Evolutionary conservation across 23 tunicate genomes (phyloP), one percentile per base, ranked within the genome.

Genomic region (Halocynthia aurantium): DNA sequence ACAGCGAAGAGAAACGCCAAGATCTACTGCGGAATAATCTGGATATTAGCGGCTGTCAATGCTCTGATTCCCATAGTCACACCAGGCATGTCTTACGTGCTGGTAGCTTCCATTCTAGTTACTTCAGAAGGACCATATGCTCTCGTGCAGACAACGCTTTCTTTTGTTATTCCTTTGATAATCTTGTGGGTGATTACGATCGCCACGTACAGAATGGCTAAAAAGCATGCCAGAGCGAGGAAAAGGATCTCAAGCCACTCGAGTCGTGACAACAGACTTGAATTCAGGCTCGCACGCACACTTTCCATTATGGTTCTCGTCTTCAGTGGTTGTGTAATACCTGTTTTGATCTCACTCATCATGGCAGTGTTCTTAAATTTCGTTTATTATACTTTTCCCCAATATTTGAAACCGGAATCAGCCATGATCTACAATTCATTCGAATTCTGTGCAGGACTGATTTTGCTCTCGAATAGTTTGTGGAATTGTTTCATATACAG

Each of bases 291-390:
- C n/a, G 85, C 85, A 5, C 15, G 20, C 5, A 82, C 85, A 18
- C 52, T 82, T 60, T 53, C 80, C 8, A 20, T 82, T 8, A 82
- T 82, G 85, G 85, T 82, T n/a, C 68, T 66, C 6, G 72, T 73
- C 7, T 82, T 82, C 61, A 82, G 76, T n/a, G 60, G 60, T 8
- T 21, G 66, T 50, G 52, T 75, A 7, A 5, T 81, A 44, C 84
- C 84, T 55, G 20, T 69, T 15, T 9, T 81, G 9, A 20, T 81
- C 7, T 12, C 52, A 56, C 53, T 81, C 8, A 10, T 57, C 8
- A 15, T 52, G 13, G 10, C 76, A 8, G 7, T 22, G 10, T 69
- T 69, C 22, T 62, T 81, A 8, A 76, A 53, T 7, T 55, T 18
- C 17, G 53, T 51, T 50, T 13, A 8, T 22, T 67, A 57, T 52